Evolutionary conservation across 2,797 vertebrate species (phyloP).

Genomic region (Anableps anableps): DNA sequence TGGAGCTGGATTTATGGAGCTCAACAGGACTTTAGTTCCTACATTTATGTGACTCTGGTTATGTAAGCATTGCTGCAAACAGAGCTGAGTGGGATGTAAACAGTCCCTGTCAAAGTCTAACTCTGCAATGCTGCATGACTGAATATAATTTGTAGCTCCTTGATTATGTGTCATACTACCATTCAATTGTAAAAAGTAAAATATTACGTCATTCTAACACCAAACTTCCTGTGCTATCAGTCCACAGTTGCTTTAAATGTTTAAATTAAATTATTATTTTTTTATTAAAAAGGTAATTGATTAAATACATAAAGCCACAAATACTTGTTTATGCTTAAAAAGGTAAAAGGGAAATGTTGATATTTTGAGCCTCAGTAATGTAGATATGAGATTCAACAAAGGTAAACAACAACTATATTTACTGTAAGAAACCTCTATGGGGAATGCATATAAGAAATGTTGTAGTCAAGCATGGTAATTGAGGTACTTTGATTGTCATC

Average conservation of each 20-base stretch:
- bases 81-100: conserved; percentile 47
- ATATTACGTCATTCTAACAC: conserved; percentile 10
- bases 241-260: background rate
- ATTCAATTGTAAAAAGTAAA: conserved; percentile 28
- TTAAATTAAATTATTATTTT: background rate
- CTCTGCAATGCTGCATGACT: conserved; percentile 45
- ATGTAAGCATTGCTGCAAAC: conserved; percentile 55
- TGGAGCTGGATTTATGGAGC: conserved; percentile 30
- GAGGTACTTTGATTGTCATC: background rate
- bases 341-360: background rate
- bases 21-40: conserved; percentile 43
- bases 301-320: background rate
- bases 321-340: background rate
- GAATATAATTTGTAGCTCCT: conserved; percentile 52
- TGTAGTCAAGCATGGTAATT: background rate
- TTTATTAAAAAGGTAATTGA: background rate
- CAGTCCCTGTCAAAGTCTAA: conserved; percentile 55
- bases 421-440: background rate
- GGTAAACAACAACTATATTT: background rate
- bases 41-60: conserved; percentile 51
- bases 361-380: too few species aligned
- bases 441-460: background rate
- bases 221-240: background rate
- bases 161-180: conserved; percentile 48
- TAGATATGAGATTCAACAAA: background rate